Base-by-base conservation (phyloP, 2,797 vertebrate genomes). In the Poecile montanus region DNA sequence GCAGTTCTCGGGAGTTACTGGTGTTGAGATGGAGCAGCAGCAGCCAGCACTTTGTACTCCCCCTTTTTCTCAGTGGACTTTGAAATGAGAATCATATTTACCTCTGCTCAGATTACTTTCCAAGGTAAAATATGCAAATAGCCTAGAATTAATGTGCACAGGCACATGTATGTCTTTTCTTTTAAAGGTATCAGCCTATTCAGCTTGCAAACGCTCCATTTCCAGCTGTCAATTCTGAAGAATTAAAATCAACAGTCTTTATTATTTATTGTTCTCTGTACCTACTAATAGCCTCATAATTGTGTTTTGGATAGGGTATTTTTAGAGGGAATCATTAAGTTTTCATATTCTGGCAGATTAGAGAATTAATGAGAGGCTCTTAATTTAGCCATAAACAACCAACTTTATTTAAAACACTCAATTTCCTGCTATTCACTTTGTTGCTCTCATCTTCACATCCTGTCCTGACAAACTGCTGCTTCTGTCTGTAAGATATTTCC, bases 201-300 rank as follows among this genome's bases (percentile, higher is more conserved):
- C 81, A 93, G 67, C 47, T 87, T 76, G 70, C 34, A 87, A 91
- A 72, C 15, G 45, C 62, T 82, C n/a, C 4, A 42, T 89, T 85
- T 93, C 83, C 78, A 96, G 79, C 93, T 96, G 91, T 95, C 97
- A 96, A 30, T 85, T 95, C 47, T 92, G 91, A 97, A 95, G 68
- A 86, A 85, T 80, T 88, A 93, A 96, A 95, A 97, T 97, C 91
- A 97, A 97, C 96, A 93, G 77, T 61, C 75, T 95, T 90, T 92
- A 91, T 94, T 96, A 92, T 96, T 97, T 97, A 94, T 94, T 95
- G 96, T 97, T 96, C 84, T 89, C 60, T 93, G 50, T 91, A 93
- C 76, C 75, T 93, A 68, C 81, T 96, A 97, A 97, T 93, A 95
- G 83, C 26, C 36, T 94, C 51, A 88, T 96, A 96, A 96, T 95